Evolutionary conservation across 2,797 vertebrate species (phyloP).

Genomic region (Eleutherodactylus coqui): DNA sequence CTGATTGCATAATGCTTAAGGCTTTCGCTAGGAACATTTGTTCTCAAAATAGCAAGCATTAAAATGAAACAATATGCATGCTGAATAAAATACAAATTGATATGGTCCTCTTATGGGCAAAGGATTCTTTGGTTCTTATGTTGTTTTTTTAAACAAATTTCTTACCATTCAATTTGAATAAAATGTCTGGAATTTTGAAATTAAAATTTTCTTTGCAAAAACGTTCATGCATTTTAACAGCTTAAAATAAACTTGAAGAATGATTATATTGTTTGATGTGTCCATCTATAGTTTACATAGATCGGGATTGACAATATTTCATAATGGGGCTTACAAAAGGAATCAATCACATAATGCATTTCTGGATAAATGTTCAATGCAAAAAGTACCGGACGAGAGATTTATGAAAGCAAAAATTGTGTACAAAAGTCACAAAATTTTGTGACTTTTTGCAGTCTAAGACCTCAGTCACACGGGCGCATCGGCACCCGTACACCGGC

Average conservation of each 20-base stretch:
- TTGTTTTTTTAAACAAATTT: neutral
- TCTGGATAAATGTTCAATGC: neutral
- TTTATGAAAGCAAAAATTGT: no score
- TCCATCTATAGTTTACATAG: neutral
- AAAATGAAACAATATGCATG: constrained; percentile 42
- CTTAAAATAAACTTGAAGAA: neutral
- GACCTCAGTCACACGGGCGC: no score
- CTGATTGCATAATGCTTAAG: constrained; percentile 52
- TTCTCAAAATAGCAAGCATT: constrained; percentile 52
- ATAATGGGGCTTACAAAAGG: neutral
- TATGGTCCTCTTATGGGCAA: constrained; percentile 7
- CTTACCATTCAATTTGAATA: neutral
- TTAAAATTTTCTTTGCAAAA: neutral
- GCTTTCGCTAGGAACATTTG: constrained; percentile 34
- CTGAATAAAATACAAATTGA: constrained; percentile 34
- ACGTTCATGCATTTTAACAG: neutral
- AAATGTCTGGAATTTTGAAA: neutral
- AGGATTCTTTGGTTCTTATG: neutral
- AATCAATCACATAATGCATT: neutral
- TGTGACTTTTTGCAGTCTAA: no score
- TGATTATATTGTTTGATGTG: neutral
- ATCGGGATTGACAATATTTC: neutral
- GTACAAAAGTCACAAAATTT: no score
- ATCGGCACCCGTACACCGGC: no score
- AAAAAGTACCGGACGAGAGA: neutral